Base-by-base conservation (phyloP, 2,888 invertebrate genomes). In the Eupithecia tripunctaria region DNA sequence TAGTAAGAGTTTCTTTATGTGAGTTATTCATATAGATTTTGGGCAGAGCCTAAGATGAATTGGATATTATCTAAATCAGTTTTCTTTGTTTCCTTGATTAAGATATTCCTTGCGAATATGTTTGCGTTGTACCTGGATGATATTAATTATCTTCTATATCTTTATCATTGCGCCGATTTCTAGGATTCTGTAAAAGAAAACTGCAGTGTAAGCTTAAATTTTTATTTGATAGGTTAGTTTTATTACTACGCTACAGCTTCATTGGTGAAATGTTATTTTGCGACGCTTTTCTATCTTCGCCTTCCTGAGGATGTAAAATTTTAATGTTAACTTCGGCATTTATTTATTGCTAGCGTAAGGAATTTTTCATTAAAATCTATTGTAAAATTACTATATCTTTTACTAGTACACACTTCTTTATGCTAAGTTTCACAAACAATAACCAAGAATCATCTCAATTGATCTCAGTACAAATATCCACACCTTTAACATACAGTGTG, bases 331-430 rank as follows among this genome's bases (percentile, higher is more conserved):
- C 36, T 68, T 76, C 36, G 70, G 76, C 74, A 77, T 78, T 80
- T 75, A 78, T 77, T 78, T 78, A 77, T 76, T 79, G 29, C 12
- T 76, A 76, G 74, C 10, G 29, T 78, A 76, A 78, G 69, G 71
- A 78, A 71, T 73, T 75, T 76, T 70, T 62, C 76, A 70, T 74
- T 75, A 76, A 78, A 67, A 68, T 56, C 32, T 69, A 62, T 75
- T 63, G 32, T 32, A 71, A 74, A 72, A 62, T 36, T 29, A 38
- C 32, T 18, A 12, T 15, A 59, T 51, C 25, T 65, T 63, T 12
- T 64, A 67, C 70, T 60, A 65, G 47, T 38, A 18, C 47, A 18
- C 47, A 47, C 2, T n/a, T n/a, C 18, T 51, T 51, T 51, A 21
- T n/a, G 21, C 41, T n/a, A 21, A 36, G 1, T 32, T 32, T 7